These are phyloP conservation scores for Drosophila nr. perissopoda DNA, from an alignment of 2,888 invertebrate species.

Conservation along the genomic window DNA sequence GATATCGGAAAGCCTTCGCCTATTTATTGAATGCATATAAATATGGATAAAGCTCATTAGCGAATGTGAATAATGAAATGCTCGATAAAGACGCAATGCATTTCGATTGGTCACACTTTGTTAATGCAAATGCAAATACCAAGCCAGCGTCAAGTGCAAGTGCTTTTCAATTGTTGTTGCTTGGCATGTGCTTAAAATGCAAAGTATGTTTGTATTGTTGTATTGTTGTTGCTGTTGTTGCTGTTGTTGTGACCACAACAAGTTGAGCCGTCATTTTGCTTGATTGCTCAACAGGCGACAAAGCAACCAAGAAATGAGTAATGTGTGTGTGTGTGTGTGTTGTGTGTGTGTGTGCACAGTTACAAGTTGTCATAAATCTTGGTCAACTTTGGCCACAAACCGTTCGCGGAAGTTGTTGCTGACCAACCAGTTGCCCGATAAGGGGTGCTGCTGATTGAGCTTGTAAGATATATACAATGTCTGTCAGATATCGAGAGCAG, in stretches of 20 bases:
- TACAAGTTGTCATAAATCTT: constrained; percentile 51
- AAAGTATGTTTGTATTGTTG: constrained; percentile 50
- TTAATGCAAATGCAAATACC: constrained; percentile 37
- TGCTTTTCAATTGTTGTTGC: constrained; percentile 45
- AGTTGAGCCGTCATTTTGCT: constrained; percentile 57
- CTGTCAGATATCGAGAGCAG: constrained; percentile 6
- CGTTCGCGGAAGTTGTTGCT: constrained; percentile 46
- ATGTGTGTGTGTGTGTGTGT: constrained; percentile 23
- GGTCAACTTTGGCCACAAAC: constrained; percentile 2
- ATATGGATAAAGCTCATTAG: constrained; percentile 48
- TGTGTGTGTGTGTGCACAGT: constrained; percentile 6
- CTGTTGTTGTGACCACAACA: constrained; percentile 42
- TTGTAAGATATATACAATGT: background rate
- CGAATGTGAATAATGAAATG: constrained; percentile 38
- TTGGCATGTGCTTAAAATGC: constrained; percentile 65
- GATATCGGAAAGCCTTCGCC: constrained; percentile 36
- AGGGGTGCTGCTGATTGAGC: constrained; percentile 32
- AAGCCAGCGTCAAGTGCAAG: constrained; percentile 35
- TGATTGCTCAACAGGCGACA: constrained; percentile 49
- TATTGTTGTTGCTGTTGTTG: constrained; percentile 24
- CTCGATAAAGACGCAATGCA: constrained; percentile 19
- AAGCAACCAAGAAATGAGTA: constrained; percentile 57
- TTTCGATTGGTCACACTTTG: constrained; percentile 41
- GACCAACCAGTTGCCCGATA: constrained; percentile 49
- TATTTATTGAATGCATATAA: constrained; percentile 9